Evolutionary conservation across 2,888 invertebrate genomes (phyloP).

Genomic region (Andrena bucephala): DNA sequence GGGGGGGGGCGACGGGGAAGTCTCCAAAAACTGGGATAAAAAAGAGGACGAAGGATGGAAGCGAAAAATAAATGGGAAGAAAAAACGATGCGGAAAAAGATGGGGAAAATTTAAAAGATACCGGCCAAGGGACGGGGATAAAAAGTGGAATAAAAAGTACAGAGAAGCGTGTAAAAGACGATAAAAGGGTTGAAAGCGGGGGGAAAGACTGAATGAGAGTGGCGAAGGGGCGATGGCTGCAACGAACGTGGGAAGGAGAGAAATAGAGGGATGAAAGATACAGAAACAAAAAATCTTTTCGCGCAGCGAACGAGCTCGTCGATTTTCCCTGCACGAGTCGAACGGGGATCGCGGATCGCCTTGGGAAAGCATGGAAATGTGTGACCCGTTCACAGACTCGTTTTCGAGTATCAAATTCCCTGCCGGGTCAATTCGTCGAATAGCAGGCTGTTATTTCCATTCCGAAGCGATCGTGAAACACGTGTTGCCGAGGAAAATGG

Average conservation of each 20-base stretch:
- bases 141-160: constrained; percentile 34
- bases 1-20: background rate
- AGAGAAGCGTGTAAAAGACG: background rate
- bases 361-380: constrained; percentile 37
- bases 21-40: background rate
- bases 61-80: background rate
- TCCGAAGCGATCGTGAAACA: constrained; percentile 20
- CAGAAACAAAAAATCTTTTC: constrained; percentile 33
- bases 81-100: constrained; percentile 1
- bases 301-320: constrained; percentile 46
- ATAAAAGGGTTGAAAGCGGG: constrained; percentile 3
- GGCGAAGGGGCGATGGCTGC: background rate
- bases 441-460: constrained; percentile 28
- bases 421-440: constrained; percentile 50
- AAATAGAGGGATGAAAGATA: background rate
- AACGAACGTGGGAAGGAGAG: background rate
- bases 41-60: background rate
- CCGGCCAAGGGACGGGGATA: constrained; percentile 20
- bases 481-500: constrained; percentile 29
- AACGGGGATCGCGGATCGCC: constrained; percentile 50
- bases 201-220: constrained; percentile 1
- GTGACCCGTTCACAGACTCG: constrained; percentile 38
- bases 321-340: constrained; percentile 48
- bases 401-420: constrained; percentile 51
- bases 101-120: constrained; percentile 31